A percentile compares a stretch with the other conserved stretches of the same genome.
Evolutionary conservation across 2,888 invertebrate genomes (phyloP).

Genomic region (Lepidocyrtoides sp.): DNA sequence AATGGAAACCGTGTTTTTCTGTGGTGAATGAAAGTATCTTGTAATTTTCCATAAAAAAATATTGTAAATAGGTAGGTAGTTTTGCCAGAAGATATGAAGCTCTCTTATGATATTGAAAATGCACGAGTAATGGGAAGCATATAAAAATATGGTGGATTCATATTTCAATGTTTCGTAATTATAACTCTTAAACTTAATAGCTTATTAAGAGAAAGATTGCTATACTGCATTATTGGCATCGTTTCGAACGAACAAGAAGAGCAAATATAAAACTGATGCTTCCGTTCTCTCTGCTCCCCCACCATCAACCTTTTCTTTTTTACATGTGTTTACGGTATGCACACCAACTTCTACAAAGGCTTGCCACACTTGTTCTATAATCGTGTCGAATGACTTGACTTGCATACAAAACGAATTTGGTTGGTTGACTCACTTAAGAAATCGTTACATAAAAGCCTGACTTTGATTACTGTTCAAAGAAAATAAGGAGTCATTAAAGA

Average conservation of each 20-base stretch:
- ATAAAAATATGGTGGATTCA: too few species aligned
- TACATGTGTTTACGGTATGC: background rate
- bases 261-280: too few species aligned
- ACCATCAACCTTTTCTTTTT: too few species aligned
- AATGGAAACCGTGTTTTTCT: too few species aligned
- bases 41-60: too few species aligned
- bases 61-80: too few species aligned
- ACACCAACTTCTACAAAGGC: background rate
- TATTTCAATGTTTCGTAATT: background rate
- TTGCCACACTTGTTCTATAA: background rate
- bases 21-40: too few species aligned
- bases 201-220: background rate
- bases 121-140: background rate
- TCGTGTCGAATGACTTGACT: background rate
- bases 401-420: background rate
- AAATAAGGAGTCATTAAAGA: slow-evolving; percentile 67
- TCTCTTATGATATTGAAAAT: background rate
- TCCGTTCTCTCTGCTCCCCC: too few species aligned
- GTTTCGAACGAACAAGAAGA: too few species aligned
- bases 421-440: background rate
- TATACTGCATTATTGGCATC: too few species aligned
- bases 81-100: too few species aligned
- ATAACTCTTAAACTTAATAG: background rate
- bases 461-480: slow-evolving; percentile 69
- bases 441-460: slow-evolving; percentile 54